Evolutionary conservation across 2,888 invertebrate species (phyloP), one percentile per base, ranked within the genome.

Genomic region (Agrilus mali): DNA sequence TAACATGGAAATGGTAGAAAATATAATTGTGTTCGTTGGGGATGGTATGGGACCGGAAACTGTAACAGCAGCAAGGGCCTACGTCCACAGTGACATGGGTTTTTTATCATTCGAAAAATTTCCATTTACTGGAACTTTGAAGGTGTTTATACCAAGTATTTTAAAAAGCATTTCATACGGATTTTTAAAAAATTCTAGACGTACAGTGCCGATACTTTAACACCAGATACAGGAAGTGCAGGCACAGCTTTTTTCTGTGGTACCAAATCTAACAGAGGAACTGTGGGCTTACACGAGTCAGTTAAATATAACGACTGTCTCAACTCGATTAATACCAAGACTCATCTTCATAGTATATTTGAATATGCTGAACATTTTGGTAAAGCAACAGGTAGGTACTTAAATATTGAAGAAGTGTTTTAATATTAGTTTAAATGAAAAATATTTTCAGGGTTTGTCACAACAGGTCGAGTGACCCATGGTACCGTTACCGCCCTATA

Each of bases 221-320:
- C 90, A 0, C 83, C 93, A 0, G 94, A 94, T 61, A 93, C 92
- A 0, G 27, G 27, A 27, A 27, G 27, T 27, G 83, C 92, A 0
- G 92, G 88, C 0, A 92, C 92, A 0, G 92, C 93, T 0, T 67
- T 88, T 41, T 82, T 92, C 53, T 74, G 79, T 40, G 94, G 94
- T 0, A 80, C 87, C 0, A 94, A 94, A 65, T 75, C 76, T 1
- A 92, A 90, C 63, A 81, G 79, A 53, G 78, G 82, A 50, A 85
- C 85, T 0, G 67, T 83, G 0, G 92, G 89, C 0, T 77, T 92
- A 0, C 84, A 87, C 54, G 75, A 78, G 0, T 73, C 70, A 2
- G 87, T 86, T 0, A 54, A 65, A n/a, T 57, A 73, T 8, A 65
- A 67, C 2, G 80, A 87, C 62, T 89, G 88, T 57, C 59, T 67